Evolutionary conservation across 2,797 vertebrate species (phyloP), one percentile per base, ranked within the genome.

Genomic region (Sternarchorhynchus goeldii): DNA sequence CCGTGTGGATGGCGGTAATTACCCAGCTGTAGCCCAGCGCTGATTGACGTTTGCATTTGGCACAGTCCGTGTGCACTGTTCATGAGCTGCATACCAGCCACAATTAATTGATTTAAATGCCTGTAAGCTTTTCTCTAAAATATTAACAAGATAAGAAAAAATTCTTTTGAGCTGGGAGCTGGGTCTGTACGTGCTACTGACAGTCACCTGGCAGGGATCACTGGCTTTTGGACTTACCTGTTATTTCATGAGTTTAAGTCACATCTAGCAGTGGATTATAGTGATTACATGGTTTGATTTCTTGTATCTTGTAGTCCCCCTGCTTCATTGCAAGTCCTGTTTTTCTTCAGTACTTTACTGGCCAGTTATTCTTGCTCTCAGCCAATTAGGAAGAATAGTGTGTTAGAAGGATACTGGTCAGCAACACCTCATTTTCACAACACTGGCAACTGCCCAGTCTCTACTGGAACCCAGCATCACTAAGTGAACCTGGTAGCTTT

Each of bases 31-130:
- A 89, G 82, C 83, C 63, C 67, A 60, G 82, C 79, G 17, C 55
- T 88, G 91, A 91, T 84, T 90, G 91, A 90, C 89, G 88, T 73
- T 75, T 79, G 84, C 78, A 82, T 87, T 88, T 87, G 88, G 86
- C 88, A 84, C 84, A 85, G 83, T 85, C 82, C 85, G 80, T 85
- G 85, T 85, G 84, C 78, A 82, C 87, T 84, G 89, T 90, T 92
- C 88, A 91, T 89, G 90, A 91, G 89, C 71, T 74, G 85, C 84
- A 86, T 90, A 90, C 87, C 84, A 88, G 85, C 82, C 83, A 88
- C 89, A 91, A 91, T 92, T 92, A 91, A 92, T 91, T 90, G 90
- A 91, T 90, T 87, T 88, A 86, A 88, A 88, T 88, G 88, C 89
- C 91, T 92, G 87, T 90, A 89, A 90, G 90, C 88, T 84, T 85